Evolutionary conservation across 2,888 invertebrate species (phyloP).

Genomic region (Oscheius myriophilus): DNA sequence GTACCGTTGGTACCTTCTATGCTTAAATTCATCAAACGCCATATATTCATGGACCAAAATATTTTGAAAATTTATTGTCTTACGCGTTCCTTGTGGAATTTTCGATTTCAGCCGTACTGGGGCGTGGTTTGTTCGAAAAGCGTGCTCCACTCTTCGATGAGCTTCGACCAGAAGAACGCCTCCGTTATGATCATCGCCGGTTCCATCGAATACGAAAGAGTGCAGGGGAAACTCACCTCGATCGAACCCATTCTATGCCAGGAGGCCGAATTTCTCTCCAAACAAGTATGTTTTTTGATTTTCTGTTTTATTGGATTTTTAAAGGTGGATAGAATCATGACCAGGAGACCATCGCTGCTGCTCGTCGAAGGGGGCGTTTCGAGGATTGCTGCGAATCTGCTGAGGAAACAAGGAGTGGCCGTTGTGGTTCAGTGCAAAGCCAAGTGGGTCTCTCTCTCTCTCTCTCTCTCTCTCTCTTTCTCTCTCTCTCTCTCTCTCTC

Average conservation of each 20-base stretch:
- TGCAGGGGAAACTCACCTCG: constrained; percentile 90
- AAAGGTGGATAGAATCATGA: constrained; percentile 63
- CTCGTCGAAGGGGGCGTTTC: constrained; percentile 87
- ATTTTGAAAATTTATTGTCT: too few relatives aligned
- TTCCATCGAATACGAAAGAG: constrained; percentile 90
- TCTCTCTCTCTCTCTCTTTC: not conserved
- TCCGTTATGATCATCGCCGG: constrained; percentile 54
- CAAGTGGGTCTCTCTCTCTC: not conserved
- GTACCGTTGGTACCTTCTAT: too few relatives aligned
- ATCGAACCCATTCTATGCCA: constrained; percentile 93
- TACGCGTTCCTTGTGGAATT: not conserved
- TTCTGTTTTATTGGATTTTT: constrained; percentile 12
- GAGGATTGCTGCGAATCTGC: constrained; percentile 85
- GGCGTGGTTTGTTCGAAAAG: constrained; percentile 94
- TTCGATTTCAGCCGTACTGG: constrained; percentile 76
- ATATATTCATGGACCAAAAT: too few relatives aligned
- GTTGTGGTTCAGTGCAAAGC: constrained; percentile 47
- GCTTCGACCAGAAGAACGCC: constrained; percentile 25
- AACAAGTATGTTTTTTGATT: constrained; percentile 46
- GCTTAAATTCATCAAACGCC: too few relatives aligned
- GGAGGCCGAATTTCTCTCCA: constrained; percentile 72
- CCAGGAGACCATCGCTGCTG: constrained; percentile 86
- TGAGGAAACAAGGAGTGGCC: constrained; percentile 74
- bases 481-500: too few relatives aligned
- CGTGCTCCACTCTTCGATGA: constrained; percentile 80